phyloP scores from a whole-genome alignment of 2,888 invertebrate genomes.

The Drosophila helvetica region DNA sequence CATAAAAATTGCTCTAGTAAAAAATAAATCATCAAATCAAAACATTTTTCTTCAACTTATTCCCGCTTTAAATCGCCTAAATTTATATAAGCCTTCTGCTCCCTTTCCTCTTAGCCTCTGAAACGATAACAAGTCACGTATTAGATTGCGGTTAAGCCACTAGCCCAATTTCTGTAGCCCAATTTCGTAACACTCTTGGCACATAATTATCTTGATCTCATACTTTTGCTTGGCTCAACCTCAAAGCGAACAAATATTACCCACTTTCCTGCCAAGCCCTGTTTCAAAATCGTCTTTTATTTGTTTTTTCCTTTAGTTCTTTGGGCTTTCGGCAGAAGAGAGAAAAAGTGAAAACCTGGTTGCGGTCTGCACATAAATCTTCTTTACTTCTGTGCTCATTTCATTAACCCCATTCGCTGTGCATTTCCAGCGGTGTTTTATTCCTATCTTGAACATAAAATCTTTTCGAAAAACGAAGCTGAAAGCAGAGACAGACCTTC shows the following conservation, averaged over 20 bases:
- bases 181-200: constrained; percentile 7
- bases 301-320: constrained; percentile 26
- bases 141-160: background rate
- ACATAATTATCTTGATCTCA: background rate
- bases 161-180: background rate
- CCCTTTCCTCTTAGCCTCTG: too few species aligned
- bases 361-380: constrained; percentile 70
- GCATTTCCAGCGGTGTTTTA: constrained; percentile 46
- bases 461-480: constrained; percentile 32
- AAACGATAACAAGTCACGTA: background rate
- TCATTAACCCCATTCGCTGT: constrained; percentile 68
- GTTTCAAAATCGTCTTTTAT: constrained; percentile 45
- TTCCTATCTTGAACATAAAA: constrained; percentile 55
- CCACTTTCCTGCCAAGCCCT: constrained; percentile 34
- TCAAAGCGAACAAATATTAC: constrained; percentile 9
- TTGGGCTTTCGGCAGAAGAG: background rate
- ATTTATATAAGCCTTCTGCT: background rate
- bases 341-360: constrained; percentile 66
- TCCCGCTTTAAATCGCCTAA: background rate
- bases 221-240: background rate
- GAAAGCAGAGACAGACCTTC: constrained; percentile 22
- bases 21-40: too few species aligned
- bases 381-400: constrained; percentile 58
- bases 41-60: background rate
- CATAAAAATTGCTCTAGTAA: too few species aligned